Evolutionary conservation across 2,113 vertebrate genomes (phyloP), one percentile per base, ranked within the genome.

Genomic region (Capricornis sumatraensis): DNA sequence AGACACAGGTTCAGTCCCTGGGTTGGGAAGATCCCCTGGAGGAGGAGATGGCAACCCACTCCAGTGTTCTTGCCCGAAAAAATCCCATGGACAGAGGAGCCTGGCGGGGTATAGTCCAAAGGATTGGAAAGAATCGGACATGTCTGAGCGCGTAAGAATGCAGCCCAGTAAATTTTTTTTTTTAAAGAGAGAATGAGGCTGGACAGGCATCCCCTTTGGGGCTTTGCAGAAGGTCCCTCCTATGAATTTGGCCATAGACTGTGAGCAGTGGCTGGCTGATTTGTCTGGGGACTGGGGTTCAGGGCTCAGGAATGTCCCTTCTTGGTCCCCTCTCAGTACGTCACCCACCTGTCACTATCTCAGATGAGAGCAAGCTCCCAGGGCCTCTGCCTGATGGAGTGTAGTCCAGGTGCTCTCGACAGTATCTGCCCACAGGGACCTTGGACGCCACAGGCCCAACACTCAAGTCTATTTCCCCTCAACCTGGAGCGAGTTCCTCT

Each of bases 171-270:
- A 43, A 40, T 19, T 9, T 21, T 11, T 21, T 71, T 23, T 71
- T 71, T 71, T 40, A 3, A 71, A 40, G n/a, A 40, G 21, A 40
- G 67, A 71, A 23, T 71, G 33, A 57, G 81, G 21, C 33, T 36
- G 10, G 16, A n/a, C 4, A 3, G 6, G 25, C 19, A 2, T 33
- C 16, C 25, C 0, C 57, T n/a, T 13, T 25, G 47, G n/a, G 55
- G 17, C 64, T 91, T 78, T 84, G 47, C 55, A 40, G 5, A 23
- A 74, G 33, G 9, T 27, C 10, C 6, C 67, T 11, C 7, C 6
- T n/a, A 60, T 58, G 25, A 57, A 60, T 67, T 12, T 78, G 33
- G 9, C 89, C 9, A 0, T 13, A 74, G 30, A 25, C 71, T 53
- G 58, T 52, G 25, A 17, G 8, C 55, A 40, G 40, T 50, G 36